Percentiles rank a stretch among this genome's conserved stretches.
phyloP scores from a whole-genome alignment of 2,113 vertebrate genomes.

The Melanerpes aurifrons region DNA sequence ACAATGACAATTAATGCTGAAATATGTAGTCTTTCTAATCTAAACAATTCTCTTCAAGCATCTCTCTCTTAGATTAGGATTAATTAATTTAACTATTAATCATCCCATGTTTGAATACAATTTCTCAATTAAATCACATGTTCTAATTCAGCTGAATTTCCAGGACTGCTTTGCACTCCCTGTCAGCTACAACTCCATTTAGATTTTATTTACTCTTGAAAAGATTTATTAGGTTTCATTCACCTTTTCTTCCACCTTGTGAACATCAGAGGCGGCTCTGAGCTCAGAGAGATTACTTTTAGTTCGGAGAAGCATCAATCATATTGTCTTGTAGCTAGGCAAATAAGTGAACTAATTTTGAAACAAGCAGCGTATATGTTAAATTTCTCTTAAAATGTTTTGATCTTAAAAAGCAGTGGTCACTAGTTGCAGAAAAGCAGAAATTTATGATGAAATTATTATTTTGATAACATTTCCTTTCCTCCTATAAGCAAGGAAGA shows the following conservation, averaged over 20 bases:
- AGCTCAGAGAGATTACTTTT: not conserved
- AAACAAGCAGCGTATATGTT: not conserved
- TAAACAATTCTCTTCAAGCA: not conserved
- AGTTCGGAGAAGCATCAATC: not conserved
- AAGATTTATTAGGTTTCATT: constrained; percentile 17
- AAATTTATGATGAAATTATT: not conserved
- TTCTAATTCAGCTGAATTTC: not conserved
- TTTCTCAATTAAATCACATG: not conserved
- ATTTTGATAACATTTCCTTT: not conserved
- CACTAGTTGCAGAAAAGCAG: not conserved
- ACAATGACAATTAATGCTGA: not conserved
- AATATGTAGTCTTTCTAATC: not conserved
- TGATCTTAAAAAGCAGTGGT: not conserved
- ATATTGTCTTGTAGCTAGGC: not conserved
- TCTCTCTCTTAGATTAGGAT: not conserved
- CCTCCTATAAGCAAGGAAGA: not conserved
- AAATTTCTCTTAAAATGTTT: constrained; percentile 2
- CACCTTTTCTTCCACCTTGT: not conserved
- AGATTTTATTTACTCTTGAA: not conserved
- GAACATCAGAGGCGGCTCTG: constrained; percentile 12
- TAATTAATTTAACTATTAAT: not conserved
- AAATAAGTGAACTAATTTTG: not conserved
- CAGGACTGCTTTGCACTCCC: not conserved
- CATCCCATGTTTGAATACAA: not conserved
- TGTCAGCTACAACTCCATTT: not conserved